These are phyloP conservation scores for Neuroscelio doddi DNA, from an alignment of 2,888 invertebrate genomes.

Conservation along the genomic window DNA sequence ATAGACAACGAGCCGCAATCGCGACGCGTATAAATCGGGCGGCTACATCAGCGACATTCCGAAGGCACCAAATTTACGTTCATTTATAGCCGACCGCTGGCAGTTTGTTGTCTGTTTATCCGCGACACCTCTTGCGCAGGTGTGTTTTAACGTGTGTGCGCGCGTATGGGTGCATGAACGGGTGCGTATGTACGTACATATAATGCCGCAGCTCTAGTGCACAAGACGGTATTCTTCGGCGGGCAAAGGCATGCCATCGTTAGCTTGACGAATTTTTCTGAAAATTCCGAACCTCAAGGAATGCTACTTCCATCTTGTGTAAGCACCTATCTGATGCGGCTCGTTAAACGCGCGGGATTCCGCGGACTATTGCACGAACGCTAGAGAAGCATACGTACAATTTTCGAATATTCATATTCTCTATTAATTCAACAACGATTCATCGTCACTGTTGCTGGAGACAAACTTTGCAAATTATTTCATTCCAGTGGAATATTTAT, in stretches of 20 bases:
- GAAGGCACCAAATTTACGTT: constrained; percentile 53
- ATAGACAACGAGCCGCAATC: constrained; percentile 16
- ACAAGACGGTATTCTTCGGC: constrained; percentile 6
- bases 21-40: constrained; percentile 35
- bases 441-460: too few species aligned
- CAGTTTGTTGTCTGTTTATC: constrained; percentile 52
- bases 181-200: constrained; percentile 11
- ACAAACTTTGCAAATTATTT: too few species aligned
- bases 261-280: constrained; percentile 52
- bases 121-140: constrained; percentile 46
- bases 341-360: constrained; percentile 51
- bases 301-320: constrained; percentile 44
- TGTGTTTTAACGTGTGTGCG: not conserved
- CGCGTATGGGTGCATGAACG: not conserved
- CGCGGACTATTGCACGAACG: constrained; percentile 44
- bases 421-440: not conserved
- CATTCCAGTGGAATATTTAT: too few species aligned
- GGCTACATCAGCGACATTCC: constrained; percentile 35
- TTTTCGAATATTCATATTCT: too few species aligned
- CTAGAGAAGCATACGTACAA: too few species aligned
- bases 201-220: not conserved
- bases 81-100: constrained; percentile 47
- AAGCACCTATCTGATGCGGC: constrained; percentile 47
- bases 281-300: constrained; percentile 46
- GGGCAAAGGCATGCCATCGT: constrained; percentile 48